Evolutionary conservation across 2,113 vertebrate genomes (phyloP), one percentile per base, ranked within the genome.

Genomic region (Thalassoma bifasciatum): DNA sequence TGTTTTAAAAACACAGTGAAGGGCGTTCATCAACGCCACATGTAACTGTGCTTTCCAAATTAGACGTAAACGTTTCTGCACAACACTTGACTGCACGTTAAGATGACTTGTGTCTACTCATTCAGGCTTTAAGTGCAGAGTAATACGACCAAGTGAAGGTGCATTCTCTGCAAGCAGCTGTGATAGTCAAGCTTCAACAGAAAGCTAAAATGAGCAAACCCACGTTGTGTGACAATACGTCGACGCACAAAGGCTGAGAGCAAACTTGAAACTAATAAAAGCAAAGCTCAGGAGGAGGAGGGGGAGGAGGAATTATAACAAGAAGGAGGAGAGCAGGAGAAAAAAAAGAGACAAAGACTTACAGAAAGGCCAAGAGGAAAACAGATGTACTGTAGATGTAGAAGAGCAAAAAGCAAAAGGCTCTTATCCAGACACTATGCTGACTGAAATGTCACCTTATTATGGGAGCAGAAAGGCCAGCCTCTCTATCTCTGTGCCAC

Each of bases 401-500:
- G 24, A 63, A 68, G 40, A 77, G 77, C 37, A 71, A 69, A 84
- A 82, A 60, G 61, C 53, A 66, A 49, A 49, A 38, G 30, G 74
- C 80, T 79, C 69, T 77, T 86, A 86, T 75, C 75, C 72, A 61
- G 81, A 86, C 65, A 68, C 68, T 69, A 68, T 47, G 52, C 76
- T 57, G 76, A 75, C 79, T 52, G 69, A 88, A 90, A 84, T 92
- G 88, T 76, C 86, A 86, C 75, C 82, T 88, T 86, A 86, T 86
- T 86, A 86, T 86, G 73, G 72, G 80, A 80, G 63, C 69, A 85
- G 75, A 86, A 82, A 85, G 66, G 66, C 67, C 49, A 52, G 76
- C 46, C 52, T 76, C 67, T 24, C 57, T 65, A 71, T 80, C 52
- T 70, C 59, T 68, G 51, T 54, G 57, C 63, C 26, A 58, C 70